Base-by-base conservation (phyloP, 2,888 invertebrate genomes). In the Drosophila demipolita region DNA sequence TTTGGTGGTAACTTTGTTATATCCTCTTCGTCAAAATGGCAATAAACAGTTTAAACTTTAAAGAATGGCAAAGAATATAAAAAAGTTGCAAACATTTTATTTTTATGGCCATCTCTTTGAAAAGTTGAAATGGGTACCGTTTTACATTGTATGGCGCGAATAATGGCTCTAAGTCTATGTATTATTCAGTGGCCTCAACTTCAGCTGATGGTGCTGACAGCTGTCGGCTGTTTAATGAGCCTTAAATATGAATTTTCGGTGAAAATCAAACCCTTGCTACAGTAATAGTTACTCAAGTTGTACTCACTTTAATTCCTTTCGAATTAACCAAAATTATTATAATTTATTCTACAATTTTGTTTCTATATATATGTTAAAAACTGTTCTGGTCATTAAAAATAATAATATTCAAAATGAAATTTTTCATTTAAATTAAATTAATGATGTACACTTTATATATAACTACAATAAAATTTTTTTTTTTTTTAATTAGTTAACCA, bases 71-170 rank as follows among this genome's bases (percentile, higher is more conserved):
- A n/a, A 8, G 12, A 42, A 50, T 55, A 74, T 55, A 74, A 74
- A 75, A 74, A 75, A 55, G 55, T 63, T 52, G 8, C 42, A 23
- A 35, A 7, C 68, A 68, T 62, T 76, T 78, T 20, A 9, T 36
- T 72, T 78, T 73, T 66, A 76, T 55, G 67, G 50, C 65, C 78
- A 59, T 67, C 68, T 45, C 60, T 63, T 55, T 55, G 40, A 20
- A 49, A 63, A 63, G 49, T 73, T 60, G 26, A 54, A 72, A 66
- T 40, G 26, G n/a, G 9, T 15, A 12, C n/a, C 55, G 29, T 8
- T n/a, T 55, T 11, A 73, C 61, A 66, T 59, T 78, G 75, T 58
- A 33, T 20, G 38, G 5, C 38, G n/a, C n/a, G 17, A 42, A 20
- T 45, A 75, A 70, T 45, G 61, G 11, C 23, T 17, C 17, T 55